phyloP scores from a whole-genome alignment of 2,797 vertebrate species.

The Arctocebus calabarensis region DNA sequence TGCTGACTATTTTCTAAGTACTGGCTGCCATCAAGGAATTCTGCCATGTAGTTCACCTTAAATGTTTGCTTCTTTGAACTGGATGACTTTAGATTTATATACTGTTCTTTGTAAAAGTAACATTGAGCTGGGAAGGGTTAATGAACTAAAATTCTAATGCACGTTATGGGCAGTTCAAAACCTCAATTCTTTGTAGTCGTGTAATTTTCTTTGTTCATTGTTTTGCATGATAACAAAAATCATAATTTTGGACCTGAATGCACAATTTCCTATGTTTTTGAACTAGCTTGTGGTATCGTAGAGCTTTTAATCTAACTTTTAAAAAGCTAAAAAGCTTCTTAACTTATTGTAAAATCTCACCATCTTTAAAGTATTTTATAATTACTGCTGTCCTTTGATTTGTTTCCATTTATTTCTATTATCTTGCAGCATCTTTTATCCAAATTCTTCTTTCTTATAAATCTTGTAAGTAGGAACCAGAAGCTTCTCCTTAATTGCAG shows the following conservation, averaged over 20 bases:
- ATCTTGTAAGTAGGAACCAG: constrained; percentile 99
- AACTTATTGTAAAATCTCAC: constrained; percentile 90
- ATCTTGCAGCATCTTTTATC: constrained; percentile 99
- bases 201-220: constrained; percentile 88
- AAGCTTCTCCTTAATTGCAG: constrained; percentile 96
- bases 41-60: constrained; percentile 77
- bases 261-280: constrained; percentile 89
- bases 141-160: constrained; percentile 80
- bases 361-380: constrained; percentile 94
- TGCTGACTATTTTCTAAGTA: constrained; percentile 58
- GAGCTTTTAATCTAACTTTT: constrained; percentile 89
- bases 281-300: constrained; percentile 89
- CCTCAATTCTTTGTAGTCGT: constrained; percentile 80
- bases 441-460: constrained; percentile 99
- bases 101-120: constrained; percentile 76
- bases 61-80: constrained; percentile 66
- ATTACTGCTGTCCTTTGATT: constrained; percentile 99
- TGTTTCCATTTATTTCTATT: constrained; percentile 99
- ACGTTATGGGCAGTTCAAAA: constrained; percentile 77
- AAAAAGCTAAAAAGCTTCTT: constrained; percentile 88
- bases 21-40: constrained; percentile 83
- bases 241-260: constrained; percentile 90
- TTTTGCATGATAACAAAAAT: constrained; percentile 91
- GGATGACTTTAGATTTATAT: constrained; percentile 69
- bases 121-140: constrained; percentile 85